These are phyloP conservation scores for Temnothorax curvispinosus DNA, from an alignment of 1,140 invertebrate species.

Conservation along the genomic window DNA sequence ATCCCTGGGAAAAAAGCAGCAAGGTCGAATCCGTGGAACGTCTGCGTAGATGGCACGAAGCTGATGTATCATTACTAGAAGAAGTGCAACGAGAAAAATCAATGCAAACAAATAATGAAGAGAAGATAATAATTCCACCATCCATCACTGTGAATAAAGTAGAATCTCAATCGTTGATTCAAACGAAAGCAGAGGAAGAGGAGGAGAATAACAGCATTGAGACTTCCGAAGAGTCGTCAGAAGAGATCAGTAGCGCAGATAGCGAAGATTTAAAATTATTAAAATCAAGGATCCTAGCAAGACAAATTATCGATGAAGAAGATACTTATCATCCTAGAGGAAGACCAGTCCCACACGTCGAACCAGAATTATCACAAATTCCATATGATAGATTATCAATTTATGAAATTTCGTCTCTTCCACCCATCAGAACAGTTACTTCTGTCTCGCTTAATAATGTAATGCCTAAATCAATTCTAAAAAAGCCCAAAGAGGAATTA, in stretches of 20 bases:
- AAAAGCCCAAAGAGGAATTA: conserved; percentile 85
- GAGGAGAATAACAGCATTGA: conserved; percentile 80
- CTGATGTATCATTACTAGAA: conserved; percentile 50
- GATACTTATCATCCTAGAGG: conserved; percentile 90
- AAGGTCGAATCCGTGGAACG: conserved; percentile 50
- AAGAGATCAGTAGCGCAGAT: conserved; percentile 81
- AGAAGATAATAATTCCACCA: not conserved
- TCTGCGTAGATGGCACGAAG: conserved; percentile 80
- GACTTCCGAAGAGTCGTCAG: conserved; percentile 83
- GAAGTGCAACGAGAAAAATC: conserved; percentile 35
- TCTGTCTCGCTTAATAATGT: conserved; percentile 88
- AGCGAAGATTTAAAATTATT: conserved; percentile 86
- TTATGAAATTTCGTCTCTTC: conserved; percentile 46
- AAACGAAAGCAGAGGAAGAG: conserved; percentile 55
- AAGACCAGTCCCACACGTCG: conserved; percentile 69
- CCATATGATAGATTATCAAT: conserved; percentile 46
- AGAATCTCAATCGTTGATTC: not conserved
- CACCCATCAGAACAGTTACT: conserved; percentile 69
- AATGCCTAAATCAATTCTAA: conserved; percentile 91
- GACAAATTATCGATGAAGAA: conserved; percentile 87
- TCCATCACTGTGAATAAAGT: not conserved
- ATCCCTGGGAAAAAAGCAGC: conserved; percentile 46
- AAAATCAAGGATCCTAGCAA: conserved; percentile 85
- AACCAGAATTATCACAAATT: conserved; percentile 54
- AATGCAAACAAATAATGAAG: conserved; percentile 12